Evolutionary conservation across 2,797 vertebrate species (phyloP).

Genomic region (Heteromormyrus szaboi): DNA sequence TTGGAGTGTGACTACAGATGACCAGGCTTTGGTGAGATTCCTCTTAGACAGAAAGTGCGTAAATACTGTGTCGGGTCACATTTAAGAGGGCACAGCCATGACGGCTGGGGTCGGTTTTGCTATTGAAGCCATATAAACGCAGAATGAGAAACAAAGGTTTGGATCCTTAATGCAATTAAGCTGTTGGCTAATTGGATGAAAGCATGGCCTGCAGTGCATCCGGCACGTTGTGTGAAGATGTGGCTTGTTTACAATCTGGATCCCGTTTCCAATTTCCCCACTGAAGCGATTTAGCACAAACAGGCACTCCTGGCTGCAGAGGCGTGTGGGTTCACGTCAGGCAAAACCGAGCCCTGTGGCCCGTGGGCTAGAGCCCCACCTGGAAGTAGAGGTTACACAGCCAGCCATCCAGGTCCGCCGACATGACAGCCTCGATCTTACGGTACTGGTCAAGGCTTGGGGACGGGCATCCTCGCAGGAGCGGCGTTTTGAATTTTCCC

Average conservation of each 20-base stretch:
- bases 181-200: conserved; percentile 63
- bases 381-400: conserved; percentile 93
- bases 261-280: conserved; percentile 55
- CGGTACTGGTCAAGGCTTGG: conserved; percentile 66
- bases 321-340: conserved; percentile 19
- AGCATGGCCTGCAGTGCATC: conserved; percentile 58
- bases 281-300: conserved; percentile 50
- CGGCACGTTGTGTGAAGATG: conserved; percentile 57
- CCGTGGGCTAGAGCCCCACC: conserved; percentile 54
- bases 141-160: conserved; percentile 48
- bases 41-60: background rate
- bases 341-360: background rate
- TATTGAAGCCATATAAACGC: conserved; percentile 43
- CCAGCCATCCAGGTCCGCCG: conserved; percentile 82
- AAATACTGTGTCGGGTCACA: background rate
- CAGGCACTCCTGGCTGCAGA: conserved; percentile 28
- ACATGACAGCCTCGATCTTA: conserved; percentile 78
- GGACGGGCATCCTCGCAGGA: conserved; percentile 71
- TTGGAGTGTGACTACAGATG: background rate
- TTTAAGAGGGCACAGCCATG: background rate
- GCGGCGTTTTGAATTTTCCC: conserved; percentile 82
- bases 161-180: conserved; percentile 62
- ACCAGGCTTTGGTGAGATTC: background rate
- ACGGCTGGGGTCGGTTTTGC: conserved; percentile 23
- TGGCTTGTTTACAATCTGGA: conserved; percentile 61